phyloP scores from a whole-genome alignment of 2,113 vertebrate species.

The Oreochromis spilurus region DNA sequence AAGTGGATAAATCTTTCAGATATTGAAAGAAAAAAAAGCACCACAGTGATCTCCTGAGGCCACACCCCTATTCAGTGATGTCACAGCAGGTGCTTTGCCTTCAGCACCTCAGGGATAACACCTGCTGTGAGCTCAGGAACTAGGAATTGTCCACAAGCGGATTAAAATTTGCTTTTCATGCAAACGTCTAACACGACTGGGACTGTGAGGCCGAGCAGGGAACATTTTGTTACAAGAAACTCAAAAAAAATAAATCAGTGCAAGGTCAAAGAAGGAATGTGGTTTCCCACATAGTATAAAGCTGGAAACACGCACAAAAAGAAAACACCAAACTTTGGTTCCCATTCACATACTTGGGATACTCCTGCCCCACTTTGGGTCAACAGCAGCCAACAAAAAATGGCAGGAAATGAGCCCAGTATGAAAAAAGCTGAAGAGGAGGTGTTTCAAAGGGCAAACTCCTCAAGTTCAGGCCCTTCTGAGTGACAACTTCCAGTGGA shows the following conservation, averaged over 20 bases:
- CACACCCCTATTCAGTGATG: not conserved
- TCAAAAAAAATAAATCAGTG: not conserved
- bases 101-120: not conserved
- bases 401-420: constrained; percentile 2
- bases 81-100: not conserved
- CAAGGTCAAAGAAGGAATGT: not conserved
- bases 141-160: not conserved
- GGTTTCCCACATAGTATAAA: constrained; percentile 1
- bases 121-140: not conserved
- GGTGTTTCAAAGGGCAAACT: constrained; percentile 10
- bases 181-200: not conserved
- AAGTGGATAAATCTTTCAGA: not conserved
- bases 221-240: not conserved
- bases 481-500: constrained; percentile 40
- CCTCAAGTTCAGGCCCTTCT: constrained; percentile 7
- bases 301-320: not conserved
- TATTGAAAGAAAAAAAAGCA: not conserved
- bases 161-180: not conserved
- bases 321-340: not conserved
- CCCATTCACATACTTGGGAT: constrained; percentile 25
- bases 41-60: not conserved
- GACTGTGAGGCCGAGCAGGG: not conserved
- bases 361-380: not conserved
- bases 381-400: not conserved
- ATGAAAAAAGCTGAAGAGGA: not conserved